These are phyloP conservation scores for Hestina assimilis DNA, from an alignment of 1,140 invertebrate genomes.

Conservation along the genomic window DNA sequence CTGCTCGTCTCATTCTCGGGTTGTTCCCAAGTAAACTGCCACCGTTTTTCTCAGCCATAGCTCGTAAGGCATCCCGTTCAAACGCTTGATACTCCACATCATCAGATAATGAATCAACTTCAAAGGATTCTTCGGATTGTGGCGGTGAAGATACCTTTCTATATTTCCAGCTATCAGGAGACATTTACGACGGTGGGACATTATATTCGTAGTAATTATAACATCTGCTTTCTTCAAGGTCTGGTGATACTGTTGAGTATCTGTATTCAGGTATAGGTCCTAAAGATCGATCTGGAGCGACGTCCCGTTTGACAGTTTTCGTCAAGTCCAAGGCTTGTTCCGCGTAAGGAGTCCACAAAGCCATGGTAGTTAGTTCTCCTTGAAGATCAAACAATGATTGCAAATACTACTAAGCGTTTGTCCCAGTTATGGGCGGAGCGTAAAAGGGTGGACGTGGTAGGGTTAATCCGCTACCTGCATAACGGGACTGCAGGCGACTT, in stretches of 20 bases:
- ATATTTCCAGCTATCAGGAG: constrained; percentile 25
- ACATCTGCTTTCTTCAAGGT: constrained; percentile 16
- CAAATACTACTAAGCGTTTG: not conserved
- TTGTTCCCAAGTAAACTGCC: constrained; percentile 79
- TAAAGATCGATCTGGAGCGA: constrained; percentile 3
- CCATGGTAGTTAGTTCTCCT: constrained; percentile 17
- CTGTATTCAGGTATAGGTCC: constrained; percentile 20
- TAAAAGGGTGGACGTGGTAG: constrained; percentile 5
- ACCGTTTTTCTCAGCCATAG: constrained; percentile 81
- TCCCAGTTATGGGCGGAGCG: constrained; percentile 16
- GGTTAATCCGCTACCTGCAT: constrained; percentile 28
- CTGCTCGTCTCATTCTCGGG: constrained; percentile 81
- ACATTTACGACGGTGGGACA: constrained; percentile 30
- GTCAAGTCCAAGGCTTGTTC: constrained; percentile 46
- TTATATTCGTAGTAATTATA: constrained; percentile 28
- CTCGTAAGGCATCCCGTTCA: constrained; percentile 81
- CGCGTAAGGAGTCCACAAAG: constrained; percentile 52
- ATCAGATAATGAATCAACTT: constrained; percentile 35
- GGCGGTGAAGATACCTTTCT: constrained; percentile 22
- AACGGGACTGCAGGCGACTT: constrained; percentile 26
- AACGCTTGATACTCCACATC: constrained; percentile 84
- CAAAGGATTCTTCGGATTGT: constrained; percentile 22
- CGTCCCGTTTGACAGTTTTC: constrained; percentile 29
- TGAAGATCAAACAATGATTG: constrained; percentile 8
- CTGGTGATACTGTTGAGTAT: constrained; percentile 19